phyloP scores from a whole-genome alignment of 2,888 invertebrate genomes.

The Tetranychus truncatus region DNA sequence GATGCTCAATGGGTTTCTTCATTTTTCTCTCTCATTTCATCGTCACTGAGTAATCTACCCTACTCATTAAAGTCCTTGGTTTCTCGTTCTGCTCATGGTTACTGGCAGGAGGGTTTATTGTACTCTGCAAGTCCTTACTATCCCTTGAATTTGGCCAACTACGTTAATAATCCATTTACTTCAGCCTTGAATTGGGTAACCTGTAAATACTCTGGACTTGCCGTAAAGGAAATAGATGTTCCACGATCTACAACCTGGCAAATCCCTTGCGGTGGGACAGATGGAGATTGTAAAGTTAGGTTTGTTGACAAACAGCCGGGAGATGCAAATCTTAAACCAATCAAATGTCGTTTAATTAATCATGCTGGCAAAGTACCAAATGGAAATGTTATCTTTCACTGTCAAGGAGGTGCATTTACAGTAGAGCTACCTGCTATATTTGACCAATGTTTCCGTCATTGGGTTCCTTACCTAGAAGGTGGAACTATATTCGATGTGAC shows the following conservation, averaged over 20 bases:
- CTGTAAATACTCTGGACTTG: neutral
- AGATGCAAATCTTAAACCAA: neutral
- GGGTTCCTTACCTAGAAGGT: constrained; percentile 53
- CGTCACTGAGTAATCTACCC: neutral
- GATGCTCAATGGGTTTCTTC: neutral
- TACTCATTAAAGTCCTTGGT: neutral
- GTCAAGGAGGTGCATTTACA: constrained; percentile 95
- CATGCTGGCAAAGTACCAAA: neutral
- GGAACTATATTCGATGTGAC: constrained; percentile 84
- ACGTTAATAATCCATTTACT: neutral
- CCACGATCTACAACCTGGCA: neutral
- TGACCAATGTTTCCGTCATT: constrained; percentile 55
- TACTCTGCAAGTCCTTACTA: neutral
- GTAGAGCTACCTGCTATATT: constrained; percentile 85
- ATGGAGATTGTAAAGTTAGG: neutral
- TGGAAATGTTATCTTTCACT: constrained; percentile 50
- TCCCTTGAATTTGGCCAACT: neutral
- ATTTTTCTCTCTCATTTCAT: neutral
- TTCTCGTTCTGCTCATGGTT: neutral
- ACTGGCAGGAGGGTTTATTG: neutral
- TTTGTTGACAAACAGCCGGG: neutral
- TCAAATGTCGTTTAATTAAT: neutral
- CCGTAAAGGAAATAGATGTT: neutral
- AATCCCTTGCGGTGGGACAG: neutral
- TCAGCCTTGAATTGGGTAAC: neutral